Base-by-base conservation (phyloP, 2,888 invertebrate species). In the Xestia xanthographa region DNA sequence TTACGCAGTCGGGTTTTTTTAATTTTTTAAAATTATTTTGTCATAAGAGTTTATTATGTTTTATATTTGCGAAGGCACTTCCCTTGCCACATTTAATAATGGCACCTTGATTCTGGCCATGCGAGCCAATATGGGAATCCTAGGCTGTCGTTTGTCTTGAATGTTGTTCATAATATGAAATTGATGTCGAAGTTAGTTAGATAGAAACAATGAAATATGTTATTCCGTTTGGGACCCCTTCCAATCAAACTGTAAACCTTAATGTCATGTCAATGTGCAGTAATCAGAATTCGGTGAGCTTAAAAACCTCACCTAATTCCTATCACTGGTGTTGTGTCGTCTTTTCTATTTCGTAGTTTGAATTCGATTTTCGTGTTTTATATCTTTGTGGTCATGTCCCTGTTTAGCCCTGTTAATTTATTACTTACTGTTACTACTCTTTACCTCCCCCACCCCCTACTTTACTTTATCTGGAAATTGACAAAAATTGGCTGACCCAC, bases 61-160 rank as follows among this genome's bases (percentile, higher is more conserved):
- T n/a, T n/a, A n/a, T n/a, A n/a, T n/a, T n/a, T n/a, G n/a, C n/a
- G n/a, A n/a, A n/a, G n/a, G n/a, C n/a, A n/a, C n/a, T n/a, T 58
- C 34, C 73, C 65, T 86, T 72, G 67, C 26, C 17, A 50, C 14
- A 38, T 14, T 43, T 56, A 38, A 38, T 43, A 72, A 77, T 71
- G 56, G 53, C 71, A 69, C 60, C 70, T 75, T 69, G 72, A n/a
- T 74, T 73, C 22, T 41, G 66, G 6, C 77, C 77, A 63, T 76
- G 66, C 5, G n/a, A 77, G 29, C 81, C 38, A 11, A 79, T 86
- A 84, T 73, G 72, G 79, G 48, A 66, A 75, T 78, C 65, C 71
- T 71, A 77, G 60, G 34, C 43, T 75, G 68, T 50, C 50, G 66
- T 50, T 66, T 73, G 60, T 58, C 67, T 62, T 75, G 53, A 17